Base-by-base conservation (phyloP, 2,888 invertebrate genomes). In the Melieria picta region DNA sequence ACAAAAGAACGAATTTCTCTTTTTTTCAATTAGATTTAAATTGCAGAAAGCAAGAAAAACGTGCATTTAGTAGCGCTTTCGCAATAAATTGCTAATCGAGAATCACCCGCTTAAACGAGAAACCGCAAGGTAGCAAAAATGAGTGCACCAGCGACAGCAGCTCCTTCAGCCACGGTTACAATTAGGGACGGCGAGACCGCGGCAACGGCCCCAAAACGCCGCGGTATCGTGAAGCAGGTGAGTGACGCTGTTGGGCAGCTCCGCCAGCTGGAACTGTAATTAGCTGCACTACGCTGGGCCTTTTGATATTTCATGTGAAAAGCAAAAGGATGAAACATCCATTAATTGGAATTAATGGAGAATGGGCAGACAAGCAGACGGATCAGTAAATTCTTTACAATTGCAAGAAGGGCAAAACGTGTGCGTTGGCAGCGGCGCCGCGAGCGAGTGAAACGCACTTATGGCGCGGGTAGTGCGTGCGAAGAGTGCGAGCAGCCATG, bases 141-240 rank as follows among this genome's bases (percentile, higher is more conserved):
- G 82, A 81, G 80, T 82, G 75, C 81, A 76, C 74, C 82, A 81
- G 77, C 76, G 72, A 79, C 83, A 76, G 81, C 85, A 81, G 82
- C 81, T 78, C 80, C 80, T 77, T 77, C 82, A 81, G 79, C 84
- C 74, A 81, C 82, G 79, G 80, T 81, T 72, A 77, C 77, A 74
- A 73, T 76, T 65, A 74, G 73, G 72, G 76, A 77, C 67, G 75
- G 76, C 45, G 73, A 76, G 74, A 73, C 74, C n/a, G 78, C 81
- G 66, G 79, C 83, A 71, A 79, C 82, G 75, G 76, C 79, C 78
- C 80, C 75, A 48, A 75, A 74, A 72, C 79, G 83, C 62, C 82
- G 80, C 76, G 86, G 86, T 75, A 80, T 87, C 77, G 87, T 86
- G 47, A 86, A 86, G 78, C 87, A 86, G 81, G 86, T 86, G 82